A percentile compares a stretch with the other conserved stretches of the same genome.
These are phyloP conservation scores for Pholis gunnellus DNA, from an alignment of 2,113 vertebrate genomes.

Conservation along the genomic window DNA sequence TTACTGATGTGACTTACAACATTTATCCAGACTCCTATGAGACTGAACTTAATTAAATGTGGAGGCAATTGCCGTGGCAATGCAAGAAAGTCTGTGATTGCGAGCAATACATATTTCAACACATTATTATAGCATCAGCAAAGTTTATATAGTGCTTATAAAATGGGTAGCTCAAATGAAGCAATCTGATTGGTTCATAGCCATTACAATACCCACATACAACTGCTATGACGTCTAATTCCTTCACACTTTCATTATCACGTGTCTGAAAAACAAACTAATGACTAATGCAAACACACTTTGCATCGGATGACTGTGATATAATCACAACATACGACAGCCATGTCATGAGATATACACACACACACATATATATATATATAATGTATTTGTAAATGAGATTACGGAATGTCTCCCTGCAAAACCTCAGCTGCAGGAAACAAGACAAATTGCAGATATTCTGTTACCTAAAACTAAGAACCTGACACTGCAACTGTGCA, in stretches of 20 bases:
- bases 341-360: background rate
- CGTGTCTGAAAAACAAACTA: background rate
- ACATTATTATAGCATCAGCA: slow-evolving; percentile 12
- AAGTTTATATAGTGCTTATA: background rate
- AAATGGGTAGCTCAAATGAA: background rate
- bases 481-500: slow-evolving; percentile 16
- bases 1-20: slow-evolving; percentile 47
- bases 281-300: background rate
- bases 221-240: background rate
- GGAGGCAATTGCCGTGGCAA: slow-evolving; percentile 15
- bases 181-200: background rate
- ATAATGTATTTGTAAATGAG: slow-evolving; percentile 1
- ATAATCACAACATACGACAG: background rate
- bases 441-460: slow-evolving; percentile 23
- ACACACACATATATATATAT: background rate
- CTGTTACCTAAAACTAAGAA: slow-evolving; percentile 13
- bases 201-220: background rate
- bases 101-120: slow-evolving; percentile 6
- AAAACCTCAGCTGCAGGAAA: slow-evolving; percentile 24
- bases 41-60: slow-evolving; percentile 24
- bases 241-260: background rate
- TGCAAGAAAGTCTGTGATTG: slow-evolving; percentile 3
- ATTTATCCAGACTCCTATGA: slow-evolving; percentile 46
- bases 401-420: slow-evolving; percentile 17
- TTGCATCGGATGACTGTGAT: background rate